These are phyloP conservation scores for Aphidius ervi DNA, from an alignment of 1,140 invertebrate genomes.

Conservation along the genomic window DNA sequence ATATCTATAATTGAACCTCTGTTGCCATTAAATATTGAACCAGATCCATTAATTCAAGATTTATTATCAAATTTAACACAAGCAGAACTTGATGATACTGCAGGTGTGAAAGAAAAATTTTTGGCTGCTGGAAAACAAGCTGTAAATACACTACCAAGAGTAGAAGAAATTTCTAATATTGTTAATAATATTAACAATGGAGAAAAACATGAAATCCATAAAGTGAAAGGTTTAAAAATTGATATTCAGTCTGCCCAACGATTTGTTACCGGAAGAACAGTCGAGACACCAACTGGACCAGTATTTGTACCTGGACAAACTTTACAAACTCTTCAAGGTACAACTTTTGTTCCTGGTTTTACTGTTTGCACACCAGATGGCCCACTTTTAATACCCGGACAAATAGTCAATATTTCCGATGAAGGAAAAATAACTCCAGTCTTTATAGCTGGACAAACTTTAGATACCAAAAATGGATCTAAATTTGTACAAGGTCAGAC, in stretches of 20 bases:
- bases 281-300: slow-evolving; percentile 63
- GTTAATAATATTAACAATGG: slow-evolving; percentile 62
- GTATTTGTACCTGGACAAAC: slow-evolving; percentile 72
- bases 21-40: slow-evolving; percentile 54
- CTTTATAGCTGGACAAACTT: slow-evolving; percentile 54
- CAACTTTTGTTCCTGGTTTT: slow-evolving; percentile 68
- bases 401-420: slow-evolving; percentile 53
- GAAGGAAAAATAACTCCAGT: slow-evolving; percentile 41
- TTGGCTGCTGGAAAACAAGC: slow-evolving; percentile 50
- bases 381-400: slow-evolving; percentile 65
- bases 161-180: slow-evolving; percentile 62
- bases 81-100: slow-evolving; percentile 56
- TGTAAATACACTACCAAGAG: slow-evolving; percentile 56
- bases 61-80: slow-evolving; percentile 50
- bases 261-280: slow-evolving; percentile 66
- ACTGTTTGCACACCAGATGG: slow-evolving; percentile 65
- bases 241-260: slow-evolving; percentile 62
- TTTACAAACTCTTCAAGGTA: slow-evolving; percentile 62
- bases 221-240: slow-evolving; percentile 62
- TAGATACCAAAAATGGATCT: slow-evolving; percentile 39
- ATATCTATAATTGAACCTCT: slow-evolving; percentile 61
- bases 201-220: slow-evolving; percentile 55
- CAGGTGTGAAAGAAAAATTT: slow-evolving; percentile 59
- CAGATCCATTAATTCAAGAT: slow-evolving; percentile 40
- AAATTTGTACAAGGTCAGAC: slow-evolving; percentile 54